Evolutionary conservation across 2,888 invertebrate genomes (phyloP).

Genomic region (Antheraea assamensis): DNA sequence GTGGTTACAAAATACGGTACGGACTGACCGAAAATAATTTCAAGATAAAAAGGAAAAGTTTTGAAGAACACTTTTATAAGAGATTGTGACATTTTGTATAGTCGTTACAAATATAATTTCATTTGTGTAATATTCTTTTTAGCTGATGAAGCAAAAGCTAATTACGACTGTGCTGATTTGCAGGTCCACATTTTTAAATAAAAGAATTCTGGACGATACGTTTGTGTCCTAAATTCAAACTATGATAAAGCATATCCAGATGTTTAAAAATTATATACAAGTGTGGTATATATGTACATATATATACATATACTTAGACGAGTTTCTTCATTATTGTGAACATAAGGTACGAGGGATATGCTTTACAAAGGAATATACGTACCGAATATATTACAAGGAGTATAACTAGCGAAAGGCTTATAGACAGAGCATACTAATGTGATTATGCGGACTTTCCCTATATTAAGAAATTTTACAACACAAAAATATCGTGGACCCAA

Average conservation of each 20-base stretch:
- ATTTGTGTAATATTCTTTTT: background rate
- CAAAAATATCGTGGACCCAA: background rate
- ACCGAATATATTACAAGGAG: too few species aligned
- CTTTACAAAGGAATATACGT: too few species aligned
- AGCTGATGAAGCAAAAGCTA: too few species aligned
- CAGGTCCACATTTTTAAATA: background rate
- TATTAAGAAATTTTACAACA: too few species aligned
- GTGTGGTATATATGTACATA: background rate
- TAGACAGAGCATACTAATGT: too few species aligned
- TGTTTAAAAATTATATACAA: background rate
- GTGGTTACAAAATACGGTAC: background rate
- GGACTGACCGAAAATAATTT: background rate
- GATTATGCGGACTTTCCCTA: too few species aligned
- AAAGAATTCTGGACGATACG: background rate
- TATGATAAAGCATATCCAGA: background rate
- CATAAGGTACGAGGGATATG: background rate
- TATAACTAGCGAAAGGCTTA: too few species aligned
- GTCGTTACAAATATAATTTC: background rate
- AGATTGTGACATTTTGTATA: slow-evolving; percentile 14
- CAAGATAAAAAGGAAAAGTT: slow-evolving; percentile 7
- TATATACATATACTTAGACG: background rate
- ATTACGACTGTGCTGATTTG: background rate
- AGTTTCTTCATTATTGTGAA: background rate
- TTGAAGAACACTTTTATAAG: slow-evolving; percentile 22
- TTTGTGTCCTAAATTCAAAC: background rate